Evolutionary conservation across 2,888 invertebrate species (phyloP), one percentile per base, ranked within the genome.

Genomic region (Tridacna crocea): DNA sequence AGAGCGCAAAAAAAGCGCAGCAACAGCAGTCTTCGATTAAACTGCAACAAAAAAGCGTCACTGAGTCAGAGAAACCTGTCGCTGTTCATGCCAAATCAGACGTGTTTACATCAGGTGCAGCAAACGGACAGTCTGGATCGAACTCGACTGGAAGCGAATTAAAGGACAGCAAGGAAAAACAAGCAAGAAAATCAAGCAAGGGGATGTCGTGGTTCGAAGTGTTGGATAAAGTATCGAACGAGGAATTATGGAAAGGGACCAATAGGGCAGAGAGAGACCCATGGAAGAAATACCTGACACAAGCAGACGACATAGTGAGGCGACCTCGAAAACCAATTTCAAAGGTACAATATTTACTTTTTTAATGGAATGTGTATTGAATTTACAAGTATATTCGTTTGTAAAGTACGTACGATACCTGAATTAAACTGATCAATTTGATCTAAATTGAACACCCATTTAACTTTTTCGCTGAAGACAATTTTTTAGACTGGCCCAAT

Each of bases 301-400:
- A 79, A 70, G 84, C 84, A 60, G 84, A 84, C 70, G 79, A 76
- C 51, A 73, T 84, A 58, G 51, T 84, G 27, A 73, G 66, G 47
- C 76, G 70, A 55, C 84, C 84, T 8, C 76, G 84, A 63, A 74
- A 77, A 36, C 47, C 76, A 12, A 81, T 84, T 77, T 79, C 81
- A 19, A 76, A 79, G 77, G 84, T 84, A 81, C 8, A 36, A 22
- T 24, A 24, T 65, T 65, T 4, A 24, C 55, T 19, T 55, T 55
- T 51, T 55, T 55, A 55, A 55, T 19, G 15, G 8, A 55, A 6
- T 55, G 55, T 55, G 55, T 55, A 55, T 55, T 55, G 55, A 19
- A 15, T 19, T 55, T 19, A 19, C 51, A 13, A 51, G 51, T 51
- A 51, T 51, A 13, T 11, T 51, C n/a, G n/a, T n/a, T n/a, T n/a